phyloP scores from a whole-genome alignment of 2,888 invertebrate species.

The Ormyrus rosae region DNA sequence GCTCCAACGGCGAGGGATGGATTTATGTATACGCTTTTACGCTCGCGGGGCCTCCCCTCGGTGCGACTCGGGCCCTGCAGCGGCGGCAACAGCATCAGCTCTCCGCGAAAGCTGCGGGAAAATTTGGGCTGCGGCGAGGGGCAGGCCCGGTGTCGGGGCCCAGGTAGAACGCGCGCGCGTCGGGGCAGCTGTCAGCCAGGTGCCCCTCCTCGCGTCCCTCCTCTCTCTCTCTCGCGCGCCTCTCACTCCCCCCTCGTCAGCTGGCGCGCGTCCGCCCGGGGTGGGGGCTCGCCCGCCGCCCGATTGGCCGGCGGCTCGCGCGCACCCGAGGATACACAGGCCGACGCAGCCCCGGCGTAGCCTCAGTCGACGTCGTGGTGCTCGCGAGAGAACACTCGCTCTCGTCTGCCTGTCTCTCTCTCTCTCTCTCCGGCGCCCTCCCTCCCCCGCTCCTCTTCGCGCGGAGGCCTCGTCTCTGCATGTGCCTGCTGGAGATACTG shows the following conservation, averaged over 20 bases:
- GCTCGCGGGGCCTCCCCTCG: no score
- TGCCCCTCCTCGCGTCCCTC: neutral
- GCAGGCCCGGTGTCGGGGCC: no score
- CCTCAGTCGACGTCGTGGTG: slow-evolving; percentile 72
- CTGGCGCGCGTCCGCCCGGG: slow-evolving; percentile 41
- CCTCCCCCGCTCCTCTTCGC: neutral
- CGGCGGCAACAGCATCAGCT: no score
- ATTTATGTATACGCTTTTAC: no score
- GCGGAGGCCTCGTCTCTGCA: slow-evolving; percentile 1
- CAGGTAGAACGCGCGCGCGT: neutral
- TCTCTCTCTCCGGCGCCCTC: slow-evolving; percentile 9
- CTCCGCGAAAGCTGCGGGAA: no score
- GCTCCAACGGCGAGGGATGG: no score
- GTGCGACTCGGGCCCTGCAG: no score
- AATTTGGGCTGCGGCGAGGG: no score
- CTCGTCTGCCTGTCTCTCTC: neutral
- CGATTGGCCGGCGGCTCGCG: slow-evolving; percentile 73
- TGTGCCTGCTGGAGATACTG: slow-evolving; percentile 49
- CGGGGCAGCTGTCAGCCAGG: slow-evolving; percentile 7
- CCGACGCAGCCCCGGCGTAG: neutral
- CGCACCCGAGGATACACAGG: slow-evolving; percentile 58
- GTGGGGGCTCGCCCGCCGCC: neutral
- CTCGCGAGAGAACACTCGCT: slow-evolving; percentile 17
- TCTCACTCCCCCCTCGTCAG: slow-evolving; percentile 45
- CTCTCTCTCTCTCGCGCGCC: slow-evolving; percentile 37